Percentiles rank a stretch among this genome's conserved stretches.
Conservation (phyloP, 2,113 vertebrate species). For the Oreochromis spilurus region DNA sequence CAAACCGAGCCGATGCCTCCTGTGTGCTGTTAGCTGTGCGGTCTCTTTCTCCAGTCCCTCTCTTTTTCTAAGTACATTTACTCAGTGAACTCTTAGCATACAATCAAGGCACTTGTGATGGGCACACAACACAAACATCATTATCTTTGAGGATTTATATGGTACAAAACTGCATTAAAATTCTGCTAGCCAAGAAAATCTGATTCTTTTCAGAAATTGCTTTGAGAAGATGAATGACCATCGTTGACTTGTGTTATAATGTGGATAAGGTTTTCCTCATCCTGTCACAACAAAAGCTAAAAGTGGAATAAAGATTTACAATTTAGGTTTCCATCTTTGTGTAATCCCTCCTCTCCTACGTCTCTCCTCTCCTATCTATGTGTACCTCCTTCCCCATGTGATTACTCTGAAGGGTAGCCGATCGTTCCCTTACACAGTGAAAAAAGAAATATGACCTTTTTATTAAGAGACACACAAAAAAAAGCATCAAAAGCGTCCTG, state of each 20-base stretch:
- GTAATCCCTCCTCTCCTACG: not conserved
- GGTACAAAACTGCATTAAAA: not conserved
- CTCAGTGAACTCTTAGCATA: constrained; percentile 23
- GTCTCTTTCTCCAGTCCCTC: constrained; percentile 15
- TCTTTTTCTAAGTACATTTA: constrained; percentile 55
- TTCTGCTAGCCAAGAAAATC: not conserved
- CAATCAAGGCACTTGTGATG: constrained; percentile 10
- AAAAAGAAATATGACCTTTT: not conserved
- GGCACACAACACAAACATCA: constrained; percentile 27
- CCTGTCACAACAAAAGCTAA: not conserved
- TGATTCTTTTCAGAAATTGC: not conserved
- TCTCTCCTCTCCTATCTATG: not conserved
- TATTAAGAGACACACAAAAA: not conserved
- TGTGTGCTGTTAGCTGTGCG: constrained; percentile 32
- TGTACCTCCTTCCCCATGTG: not conserved
- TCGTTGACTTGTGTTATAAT: not conserved
- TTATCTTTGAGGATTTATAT: not conserved
- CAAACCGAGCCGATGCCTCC: constrained; percentile 43
- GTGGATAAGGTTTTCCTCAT: not conserved
- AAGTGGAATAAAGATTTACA: not conserved
- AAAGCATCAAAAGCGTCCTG: constrained; percentile 6
- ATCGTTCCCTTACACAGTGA: not conserved
- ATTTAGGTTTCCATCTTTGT: not conserved
- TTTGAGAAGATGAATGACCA: not conserved
- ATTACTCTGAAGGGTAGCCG: constrained; percentile 2